These are phyloP conservation scores for Ophioderma brevispina DNA, from an alignment of 35 echinoderm and acorn worm genomes.

Conservation along the genomic window DNA sequence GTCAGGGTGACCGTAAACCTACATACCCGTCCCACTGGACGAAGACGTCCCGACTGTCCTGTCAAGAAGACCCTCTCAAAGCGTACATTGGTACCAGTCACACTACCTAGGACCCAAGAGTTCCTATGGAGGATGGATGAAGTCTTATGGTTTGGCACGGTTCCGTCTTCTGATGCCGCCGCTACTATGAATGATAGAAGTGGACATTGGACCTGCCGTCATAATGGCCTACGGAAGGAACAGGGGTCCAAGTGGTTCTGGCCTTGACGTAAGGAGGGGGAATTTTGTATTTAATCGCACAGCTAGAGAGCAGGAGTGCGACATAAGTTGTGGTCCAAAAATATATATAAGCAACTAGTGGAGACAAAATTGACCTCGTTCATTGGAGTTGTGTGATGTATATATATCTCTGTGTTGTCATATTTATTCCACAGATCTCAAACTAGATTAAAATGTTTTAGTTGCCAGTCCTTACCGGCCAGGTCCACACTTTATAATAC, in stretches of 20 bases:
- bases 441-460: too few relatives aligned
- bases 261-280: constrained; percentile 73
- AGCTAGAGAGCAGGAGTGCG: too few relatives aligned
- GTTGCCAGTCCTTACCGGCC: too few relatives aligned
- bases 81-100: constrained; percentile 17
- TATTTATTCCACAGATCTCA: too few relatives aligned
- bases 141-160: constrained; percentile 39
- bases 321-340: too few relatives aligned
- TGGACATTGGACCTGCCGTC: constrained; percentile 82
- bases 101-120: constrained; percentile 44
- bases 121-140: constrained; percentile 58
- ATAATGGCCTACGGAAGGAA: constrained; percentile 83
- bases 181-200: constrained; percentile 80
- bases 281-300: too few relatives aligned
- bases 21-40: constrained; percentile 83
- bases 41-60: constrained; percentile 69
- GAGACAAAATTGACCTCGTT: too few relatives aligned
- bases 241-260: constrained; percentile 57
- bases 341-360: too few relatives aligned
- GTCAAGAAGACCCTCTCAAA: constrained; percentile 41
- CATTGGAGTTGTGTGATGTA: too few relatives aligned
- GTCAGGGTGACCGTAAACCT: constrained; percentile 74
- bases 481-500: too few relatives aligned
- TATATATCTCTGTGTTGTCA: too few relatives aligned
- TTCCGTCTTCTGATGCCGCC: constrained; percentile 61